Evolutionary conservation across 2,797 vertebrate species (phyloP).

Genomic region (Crax fasciolata): DNA sequence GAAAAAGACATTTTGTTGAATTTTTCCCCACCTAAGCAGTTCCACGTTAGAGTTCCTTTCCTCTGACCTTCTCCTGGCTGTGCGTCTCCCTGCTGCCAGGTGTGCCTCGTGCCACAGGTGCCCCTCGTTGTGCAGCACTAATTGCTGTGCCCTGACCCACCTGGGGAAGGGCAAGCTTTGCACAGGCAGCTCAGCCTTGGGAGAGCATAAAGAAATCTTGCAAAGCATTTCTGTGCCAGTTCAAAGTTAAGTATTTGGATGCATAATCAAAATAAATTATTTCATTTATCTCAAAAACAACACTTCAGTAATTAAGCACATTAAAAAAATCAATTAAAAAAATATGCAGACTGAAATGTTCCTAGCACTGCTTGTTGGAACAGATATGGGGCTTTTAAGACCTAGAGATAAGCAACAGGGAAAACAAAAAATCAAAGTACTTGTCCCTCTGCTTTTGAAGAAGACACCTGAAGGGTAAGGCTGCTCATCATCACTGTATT

Average conservation of each 20-base stretch:
- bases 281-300: not conserved
- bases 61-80: fast-evolving
- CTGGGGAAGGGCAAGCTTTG: not conserved
- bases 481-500: not conserved
- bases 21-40: not conserved
- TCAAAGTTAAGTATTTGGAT: not conserved
- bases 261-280: not conserved
- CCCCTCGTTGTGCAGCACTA: fast-evolving
- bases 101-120: not conserved
- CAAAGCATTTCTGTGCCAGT: not conserved
- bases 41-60: fast-evolving
- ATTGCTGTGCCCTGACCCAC: no score
- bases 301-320: not conserved
- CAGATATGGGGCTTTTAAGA: not conserved
- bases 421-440: not conserved
- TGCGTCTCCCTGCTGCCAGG: no score
- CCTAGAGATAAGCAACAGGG: not conserved
- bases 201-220: not conserved
- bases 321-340: not conserved
- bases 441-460: not conserved
- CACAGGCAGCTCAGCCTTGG: not conserved
- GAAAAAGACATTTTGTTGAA: not conserved
- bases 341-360: not conserved
- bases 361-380: not conserved
- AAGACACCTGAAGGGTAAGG: not conserved